These are phyloP conservation scores for Sarotherodon lohbergeri DNA, from an alignment of 2,113 vertebrate genomes.

Conservation along the genomic window DNA sequence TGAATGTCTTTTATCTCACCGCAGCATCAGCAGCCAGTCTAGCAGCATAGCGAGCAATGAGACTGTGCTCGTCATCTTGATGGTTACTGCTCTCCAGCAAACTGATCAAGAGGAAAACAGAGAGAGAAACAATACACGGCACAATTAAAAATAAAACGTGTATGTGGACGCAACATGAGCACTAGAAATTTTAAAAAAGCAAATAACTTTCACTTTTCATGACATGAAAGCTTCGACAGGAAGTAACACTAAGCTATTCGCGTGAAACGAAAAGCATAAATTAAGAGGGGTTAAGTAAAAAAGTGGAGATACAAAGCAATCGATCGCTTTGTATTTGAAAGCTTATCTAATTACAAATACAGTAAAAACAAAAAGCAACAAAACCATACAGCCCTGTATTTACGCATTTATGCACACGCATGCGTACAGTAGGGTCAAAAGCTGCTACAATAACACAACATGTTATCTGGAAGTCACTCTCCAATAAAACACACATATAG, in stretches of 20 bases:
- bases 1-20: conserved; percentile 77
- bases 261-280: neutral
- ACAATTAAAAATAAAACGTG: neutral
- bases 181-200: neutral
- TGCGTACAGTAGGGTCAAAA: neutral
- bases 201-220: neutral
- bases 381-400: neutral
- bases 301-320: neutral
- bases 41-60: conserved; percentile 97
- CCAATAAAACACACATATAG: neutral
- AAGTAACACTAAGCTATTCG: neutral
- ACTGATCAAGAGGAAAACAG: conserved; percentile 66
- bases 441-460: neutral
- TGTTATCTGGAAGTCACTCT: neutral
- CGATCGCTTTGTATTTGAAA: neutral
- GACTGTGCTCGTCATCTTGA: conserved; percentile 94
- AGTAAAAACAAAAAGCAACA: neutral
- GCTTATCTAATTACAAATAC: neutral
- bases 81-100: conserved; percentile 88
- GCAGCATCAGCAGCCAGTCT: conserved; percentile 91
- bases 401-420: neutral
- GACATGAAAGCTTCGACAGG: neutral
- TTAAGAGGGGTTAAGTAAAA: neutral
- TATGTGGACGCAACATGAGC: neutral
- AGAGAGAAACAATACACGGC: conserved; percentile 22